Evolutionary conservation across 2,797 vertebrate genomes (phyloP).

Genomic region (Sebastes baramenuke): DNA sequence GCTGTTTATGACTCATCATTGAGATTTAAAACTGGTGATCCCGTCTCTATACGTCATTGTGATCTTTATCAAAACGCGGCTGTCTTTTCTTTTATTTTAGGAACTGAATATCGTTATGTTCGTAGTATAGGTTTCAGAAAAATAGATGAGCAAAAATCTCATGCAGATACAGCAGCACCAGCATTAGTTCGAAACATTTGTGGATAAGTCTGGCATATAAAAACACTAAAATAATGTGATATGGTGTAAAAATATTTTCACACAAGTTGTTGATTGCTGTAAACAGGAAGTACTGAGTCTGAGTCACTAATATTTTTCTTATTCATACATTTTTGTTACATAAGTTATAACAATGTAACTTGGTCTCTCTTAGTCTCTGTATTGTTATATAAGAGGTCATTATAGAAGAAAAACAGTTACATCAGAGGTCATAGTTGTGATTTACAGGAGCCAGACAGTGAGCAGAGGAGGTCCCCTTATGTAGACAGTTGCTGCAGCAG

Average conservation of each 20-base stretch:
- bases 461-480: background rate
- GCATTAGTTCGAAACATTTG: background rate
- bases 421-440: slow-evolving; percentile 49
- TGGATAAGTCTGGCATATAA: background rate
- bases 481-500: slow-evolving; percentile 29
- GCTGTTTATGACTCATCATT: background rate
- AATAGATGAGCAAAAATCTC: background rate
- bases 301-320: background rate
- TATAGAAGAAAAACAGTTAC: slow-evolving; percentile 9
- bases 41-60: background rate
- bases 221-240: background rate
- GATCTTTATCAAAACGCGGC: background rate
- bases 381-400: background rate
- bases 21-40: background rate
- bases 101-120: background rate
- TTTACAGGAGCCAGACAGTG: slow-evolving; percentile 26
- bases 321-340: background rate
- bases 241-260: background rate
- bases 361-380: background rate
- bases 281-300: background rate
- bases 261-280: background rate
- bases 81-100: background rate
- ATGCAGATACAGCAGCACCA: background rate
- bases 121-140: background rate
- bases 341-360: background rate